Conservation (phyloP, 2,797 vertebrate species). For the Bradypodion pumilum region DNA sequence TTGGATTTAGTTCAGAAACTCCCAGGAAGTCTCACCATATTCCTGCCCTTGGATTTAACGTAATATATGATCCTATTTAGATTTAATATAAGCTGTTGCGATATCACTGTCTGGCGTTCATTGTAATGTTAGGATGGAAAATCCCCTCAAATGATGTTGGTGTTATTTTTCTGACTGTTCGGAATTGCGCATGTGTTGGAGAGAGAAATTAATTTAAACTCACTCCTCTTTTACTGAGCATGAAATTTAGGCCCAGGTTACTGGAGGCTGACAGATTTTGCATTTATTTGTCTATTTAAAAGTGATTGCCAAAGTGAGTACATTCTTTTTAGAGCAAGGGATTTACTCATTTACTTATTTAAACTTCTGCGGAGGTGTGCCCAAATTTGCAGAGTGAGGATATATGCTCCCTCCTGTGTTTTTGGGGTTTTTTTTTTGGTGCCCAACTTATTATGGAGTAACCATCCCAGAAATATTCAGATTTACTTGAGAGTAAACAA, state of each 20-base stretch:
- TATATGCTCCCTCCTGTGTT: no score
- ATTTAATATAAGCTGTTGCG: neutral
- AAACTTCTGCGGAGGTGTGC: neutral
- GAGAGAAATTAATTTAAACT: no score
- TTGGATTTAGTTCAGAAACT: neutral
- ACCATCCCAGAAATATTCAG: neutral
- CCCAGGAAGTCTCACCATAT: neutral
- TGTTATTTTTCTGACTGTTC: no score
- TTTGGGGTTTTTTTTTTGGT: no score
- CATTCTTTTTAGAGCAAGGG: neutral
- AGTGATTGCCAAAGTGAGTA: neutral
- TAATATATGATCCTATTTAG: neutral
- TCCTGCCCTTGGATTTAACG: no score
- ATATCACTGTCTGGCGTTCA: no score
- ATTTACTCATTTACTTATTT: no score
- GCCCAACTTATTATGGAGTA: no score
- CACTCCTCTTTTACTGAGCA: neutral
- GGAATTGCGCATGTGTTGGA: no score
- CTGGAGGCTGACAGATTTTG: neutral
- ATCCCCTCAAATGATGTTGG: no score
- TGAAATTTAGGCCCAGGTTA: neutral
- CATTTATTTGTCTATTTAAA: neutral
- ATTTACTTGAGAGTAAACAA: neutral
- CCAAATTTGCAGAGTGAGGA: no score
- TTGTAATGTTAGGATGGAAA: no score